Conservation (phyloP, 1,140 invertebrate genomes). For the Drosophila prosaltans region DNA sequence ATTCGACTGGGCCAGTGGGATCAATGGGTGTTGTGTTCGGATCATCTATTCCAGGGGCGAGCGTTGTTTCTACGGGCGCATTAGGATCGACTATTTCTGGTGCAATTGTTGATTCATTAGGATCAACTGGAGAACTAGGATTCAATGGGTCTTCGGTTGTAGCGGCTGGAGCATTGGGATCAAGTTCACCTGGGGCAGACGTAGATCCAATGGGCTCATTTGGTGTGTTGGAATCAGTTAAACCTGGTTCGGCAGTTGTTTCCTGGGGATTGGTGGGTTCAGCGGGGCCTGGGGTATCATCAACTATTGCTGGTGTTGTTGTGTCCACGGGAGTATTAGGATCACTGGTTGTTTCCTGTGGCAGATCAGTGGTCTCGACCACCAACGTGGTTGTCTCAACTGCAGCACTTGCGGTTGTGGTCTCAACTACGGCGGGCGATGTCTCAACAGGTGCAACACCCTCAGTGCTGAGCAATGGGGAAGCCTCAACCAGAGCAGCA, state of each 20-base stretch:
- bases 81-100: slow-evolving; percentile 9
- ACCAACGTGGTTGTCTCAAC: slow-evolving; percentile 25
- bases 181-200: background rate
- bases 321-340: slow-evolving; percentile 6
- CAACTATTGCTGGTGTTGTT: slow-evolving; percentile 4
- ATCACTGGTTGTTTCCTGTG: slow-evolving; percentile 22
- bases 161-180: slow-evolving; percentile 4
- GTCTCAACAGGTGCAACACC: slow-evolving; percentile 18
- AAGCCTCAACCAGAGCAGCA: slow-evolving; percentile 49
- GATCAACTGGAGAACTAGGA: slow-evolving; percentile 18
- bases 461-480: slow-evolving; percentile 23
- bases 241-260: slow-evolving; percentile 23
- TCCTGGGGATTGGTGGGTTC: background rate
- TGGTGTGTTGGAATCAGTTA: slow-evolving; percentile 15
- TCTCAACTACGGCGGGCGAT: background rate
- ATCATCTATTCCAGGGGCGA: background rate
- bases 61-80: slow-evolving; percentile 25
- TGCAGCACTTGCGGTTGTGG: slow-evolving; percentile 4
- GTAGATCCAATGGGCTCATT: background rate
- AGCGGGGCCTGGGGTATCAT: slow-evolving; percentile 20
- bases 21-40: slow-evolving; percentile 29
- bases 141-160: slow-evolving; percentile 20
- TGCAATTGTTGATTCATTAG: slow-evolving; percentile 14
- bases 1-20: slow-evolving; percentile 14
- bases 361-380: slow-evolving; percentile 21